Percentiles rank a stretch among this genome's conserved stretches.
Evolutionary conservation across 2,888 invertebrate species (phyloP).

Genomic region (Parelbella ahira): DNA sequence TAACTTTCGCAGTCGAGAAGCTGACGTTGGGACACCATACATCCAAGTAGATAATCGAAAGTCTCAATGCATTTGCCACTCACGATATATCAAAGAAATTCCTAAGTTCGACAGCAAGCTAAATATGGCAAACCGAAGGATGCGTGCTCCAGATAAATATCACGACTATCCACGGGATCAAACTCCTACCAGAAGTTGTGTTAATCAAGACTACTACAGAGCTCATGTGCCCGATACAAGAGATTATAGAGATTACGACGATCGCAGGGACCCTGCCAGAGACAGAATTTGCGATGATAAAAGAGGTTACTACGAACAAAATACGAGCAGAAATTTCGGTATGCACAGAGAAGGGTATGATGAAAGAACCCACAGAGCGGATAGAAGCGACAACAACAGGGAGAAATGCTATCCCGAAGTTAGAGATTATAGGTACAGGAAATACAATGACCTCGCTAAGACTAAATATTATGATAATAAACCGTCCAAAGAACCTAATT

Average conservation of each 20-base stretch:
- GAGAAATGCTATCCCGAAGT: constrained; percentile 12
- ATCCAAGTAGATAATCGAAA: constrained; percentile 30
- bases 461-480: constrained; percentile 43
- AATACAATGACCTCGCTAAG: constrained; percentile 39
- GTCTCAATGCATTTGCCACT: constrained; percentile 41
- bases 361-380: constrained; percentile 45
- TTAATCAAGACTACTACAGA: constrained; percentile 40
- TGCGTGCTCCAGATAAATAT: constrained; percentile 38
- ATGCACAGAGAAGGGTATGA: constrained; percentile 48
- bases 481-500: constrained; percentile 29
- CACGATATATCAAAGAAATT: constrained; percentile 41
- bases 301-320: constrained; percentile 50
- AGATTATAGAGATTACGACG: constrained; percentile 23
- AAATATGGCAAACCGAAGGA: constrained; percentile 42
- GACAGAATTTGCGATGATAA: constrained; percentile 46
- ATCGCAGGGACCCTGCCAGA: constrained; percentile 29
- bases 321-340: constrained; percentile 62
- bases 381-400: constrained; percentile 47
- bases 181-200: constrained; percentile 43
- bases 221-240: constrained; percentile 32
- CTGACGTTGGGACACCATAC: constrained; percentile 32
- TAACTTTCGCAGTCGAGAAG: constrained; percentile 40
- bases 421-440: constrained; percentile 37
- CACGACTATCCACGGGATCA: constrained; percentile 43
- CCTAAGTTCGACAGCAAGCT: constrained; percentile 49